These are phyloP conservation scores for Coelopa frigida DNA, from an alignment of 1,140 invertebrate genomes.

Conservation along the genomic window DNA sequence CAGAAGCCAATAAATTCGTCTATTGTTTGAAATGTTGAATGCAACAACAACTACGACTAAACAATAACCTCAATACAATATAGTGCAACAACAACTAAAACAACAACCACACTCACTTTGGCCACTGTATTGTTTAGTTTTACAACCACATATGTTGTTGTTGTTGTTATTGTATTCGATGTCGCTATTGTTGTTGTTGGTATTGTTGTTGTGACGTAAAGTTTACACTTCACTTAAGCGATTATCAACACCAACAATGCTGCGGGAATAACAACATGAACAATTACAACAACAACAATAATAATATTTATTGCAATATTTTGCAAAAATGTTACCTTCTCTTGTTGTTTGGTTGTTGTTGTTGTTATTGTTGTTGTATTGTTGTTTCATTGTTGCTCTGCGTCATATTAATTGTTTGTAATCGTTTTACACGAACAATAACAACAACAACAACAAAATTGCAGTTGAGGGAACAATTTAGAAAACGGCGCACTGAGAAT, in stretches of 20 bases:
- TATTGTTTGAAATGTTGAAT: background rate
- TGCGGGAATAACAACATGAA: background rate
- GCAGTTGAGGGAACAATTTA: too few species aligned
- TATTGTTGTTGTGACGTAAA: background rate
- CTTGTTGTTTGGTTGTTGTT: background rate
- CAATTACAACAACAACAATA: background rate
- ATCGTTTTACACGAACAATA: conserved; percentile 10
- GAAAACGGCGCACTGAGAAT: too few species aligned
- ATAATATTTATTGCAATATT: background rate
- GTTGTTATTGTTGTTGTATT: background rate
- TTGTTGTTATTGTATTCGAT: too few species aligned
- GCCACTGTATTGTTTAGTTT: too few species aligned
- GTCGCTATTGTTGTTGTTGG: background rate
- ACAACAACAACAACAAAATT: conserved; percentile 14
- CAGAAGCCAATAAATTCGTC: background rate
- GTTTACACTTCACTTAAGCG: background rate
- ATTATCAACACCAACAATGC: background rate
- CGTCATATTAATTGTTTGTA: conserved; percentile 8
- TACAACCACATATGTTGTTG: too few species aligned
- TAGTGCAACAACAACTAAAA: too few species aligned
- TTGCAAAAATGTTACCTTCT: background rate
- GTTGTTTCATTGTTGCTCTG: background rate
- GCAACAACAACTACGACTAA: too few species aligned
- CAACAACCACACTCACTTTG: too few species aligned
- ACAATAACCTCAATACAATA: too few species aligned